phyloP scores from a whole-genome alignment of 2,888 invertebrate genomes.

The Acanthoscelides obtectus region DNA sequence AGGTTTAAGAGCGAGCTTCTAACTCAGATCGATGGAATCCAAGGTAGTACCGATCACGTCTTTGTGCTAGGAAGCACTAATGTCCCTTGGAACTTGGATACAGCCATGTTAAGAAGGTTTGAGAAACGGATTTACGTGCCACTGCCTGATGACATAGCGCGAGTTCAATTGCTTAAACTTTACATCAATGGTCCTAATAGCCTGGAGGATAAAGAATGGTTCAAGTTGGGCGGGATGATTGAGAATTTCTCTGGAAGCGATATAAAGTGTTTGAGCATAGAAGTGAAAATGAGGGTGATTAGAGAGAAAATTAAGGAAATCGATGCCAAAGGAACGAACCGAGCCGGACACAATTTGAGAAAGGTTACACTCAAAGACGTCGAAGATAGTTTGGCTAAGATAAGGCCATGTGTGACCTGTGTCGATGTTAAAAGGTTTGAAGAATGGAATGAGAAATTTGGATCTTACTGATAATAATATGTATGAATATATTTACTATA shows the following conservation, averaged over 20 bases:
- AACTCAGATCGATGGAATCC: slow-evolving; percentile 78
- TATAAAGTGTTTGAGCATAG: slow-evolving; percentile 80
- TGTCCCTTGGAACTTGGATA: slow-evolving; percentile 89
- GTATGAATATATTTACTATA: no score
- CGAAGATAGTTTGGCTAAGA: slow-evolving; percentile 43
- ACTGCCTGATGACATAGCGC: slow-evolving; percentile 63
- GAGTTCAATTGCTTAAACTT: slow-evolving; percentile 64
- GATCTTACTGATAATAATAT: slow-evolving; percentile 32
- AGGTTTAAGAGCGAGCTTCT: slow-evolving; percentile 86
- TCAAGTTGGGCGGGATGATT: slow-evolving; percentile 52
- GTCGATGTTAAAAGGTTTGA: slow-evolving; percentile 53
- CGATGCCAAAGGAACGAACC: slow-evolving; percentile 19
- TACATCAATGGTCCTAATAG: slow-evolving; percentile 50
- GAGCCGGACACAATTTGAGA: slow-evolving; percentile 42
- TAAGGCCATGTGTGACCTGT: slow-evolving; percentile 57
- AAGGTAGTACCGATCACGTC: slow-evolving; percentile 59
- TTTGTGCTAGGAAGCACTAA: slow-evolving; percentile 86
- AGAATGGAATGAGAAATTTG: slow-evolving; percentile 62
- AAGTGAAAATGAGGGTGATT: slow-evolving; percentile 78
- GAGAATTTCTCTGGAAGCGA: slow-evolving; percentile 86
- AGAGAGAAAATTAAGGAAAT: slow-evolving; percentile 47
- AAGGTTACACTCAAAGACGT: slow-evolving; percentile 42
- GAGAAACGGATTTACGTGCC: slow-evolving; percentile 83
- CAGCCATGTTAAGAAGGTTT: slow-evolving; percentile 79
- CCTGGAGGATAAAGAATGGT: slow-evolving; percentile 42